Evolutionary conservation across 2,113 vertebrate genomes (phyloP).

Genomic region (Nansenia antarctica): DNA sequence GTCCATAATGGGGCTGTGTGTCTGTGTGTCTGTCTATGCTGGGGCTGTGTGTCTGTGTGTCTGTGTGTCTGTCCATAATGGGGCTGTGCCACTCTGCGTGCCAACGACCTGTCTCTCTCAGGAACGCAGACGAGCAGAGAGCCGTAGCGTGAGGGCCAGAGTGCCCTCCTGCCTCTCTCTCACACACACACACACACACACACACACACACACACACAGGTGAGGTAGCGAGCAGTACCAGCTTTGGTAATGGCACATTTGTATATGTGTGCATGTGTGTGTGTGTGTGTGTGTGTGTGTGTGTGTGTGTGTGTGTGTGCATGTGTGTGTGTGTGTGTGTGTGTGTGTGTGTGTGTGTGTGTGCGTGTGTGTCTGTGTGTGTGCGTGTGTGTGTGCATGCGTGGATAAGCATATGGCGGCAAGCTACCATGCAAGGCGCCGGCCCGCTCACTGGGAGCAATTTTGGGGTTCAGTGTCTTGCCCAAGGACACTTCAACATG

Average conservation of each 20-base stretch:
- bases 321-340: not conserved
- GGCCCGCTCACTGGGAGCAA: too few relatives aligned
- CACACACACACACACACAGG: conserved; percentile 10
- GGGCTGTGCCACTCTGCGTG: not conserved
- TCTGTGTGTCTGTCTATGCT: not conserved
- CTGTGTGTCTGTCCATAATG: not conserved
- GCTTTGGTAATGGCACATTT: not conserved
- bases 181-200: conserved; percentile 4
- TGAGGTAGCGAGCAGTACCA: not conserved
- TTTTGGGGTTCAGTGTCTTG: too few relatives aligned
- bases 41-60: not conserved
- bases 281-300: not conserved
- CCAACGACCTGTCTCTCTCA: not conserved
- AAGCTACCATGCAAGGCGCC: too few relatives aligned
- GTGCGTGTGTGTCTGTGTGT: not conserved
- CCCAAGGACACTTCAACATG: too few relatives aligned
- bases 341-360: not conserved
- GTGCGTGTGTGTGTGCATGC: not conserved
- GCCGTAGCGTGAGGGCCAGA: not conserved
- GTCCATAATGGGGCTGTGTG: too few relatives aligned
- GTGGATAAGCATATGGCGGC: too few relatives aligned
- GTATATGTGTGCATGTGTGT: not conserved
- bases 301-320: not conserved
- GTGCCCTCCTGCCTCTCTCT: not conserved
- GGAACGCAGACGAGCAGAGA: not conserved